These are phyloP conservation scores for Potorous gilbertii DNA, from an alignment of 2,797 vertebrate genomes.

Conservation along the genomic window DNA sequence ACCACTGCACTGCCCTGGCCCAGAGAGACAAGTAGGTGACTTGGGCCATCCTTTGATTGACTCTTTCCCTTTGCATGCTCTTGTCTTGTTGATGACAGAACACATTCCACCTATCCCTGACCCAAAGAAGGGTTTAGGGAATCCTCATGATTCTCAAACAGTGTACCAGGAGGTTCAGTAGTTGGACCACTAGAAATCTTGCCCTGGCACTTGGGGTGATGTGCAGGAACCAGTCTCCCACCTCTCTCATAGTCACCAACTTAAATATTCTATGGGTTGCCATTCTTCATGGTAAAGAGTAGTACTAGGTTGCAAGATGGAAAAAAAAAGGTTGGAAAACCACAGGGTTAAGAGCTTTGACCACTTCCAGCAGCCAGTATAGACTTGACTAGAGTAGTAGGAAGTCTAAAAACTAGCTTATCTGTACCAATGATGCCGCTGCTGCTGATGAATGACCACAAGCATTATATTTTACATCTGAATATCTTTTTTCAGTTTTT, in stretches of 20 bases:
- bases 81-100: neutral
- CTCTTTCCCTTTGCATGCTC: neutral
- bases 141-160: neutral
- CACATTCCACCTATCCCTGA: neutral
- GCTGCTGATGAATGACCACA: no score
- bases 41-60: neutral
- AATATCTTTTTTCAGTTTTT: neutral
- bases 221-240: neutral
- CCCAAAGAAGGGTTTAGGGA: neutral
- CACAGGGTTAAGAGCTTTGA: no score
- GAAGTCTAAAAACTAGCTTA: no score
- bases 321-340: no score
- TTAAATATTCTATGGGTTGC: neutral
- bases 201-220: neutral
- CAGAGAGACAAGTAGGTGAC: constrained; percentile 87
- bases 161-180: neutral
- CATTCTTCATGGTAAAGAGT: neutral
- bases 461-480: neutral
- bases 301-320: neutral
- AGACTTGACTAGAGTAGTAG: neutral
- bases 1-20: constrained; percentile 53
- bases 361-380: neutral
- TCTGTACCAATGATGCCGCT: no score
- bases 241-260: neutral
- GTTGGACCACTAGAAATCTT: neutral